Evolutionary conservation across 2,888 invertebrate species (phyloP).

Genomic region (Epicampocera succincta): DNA sequence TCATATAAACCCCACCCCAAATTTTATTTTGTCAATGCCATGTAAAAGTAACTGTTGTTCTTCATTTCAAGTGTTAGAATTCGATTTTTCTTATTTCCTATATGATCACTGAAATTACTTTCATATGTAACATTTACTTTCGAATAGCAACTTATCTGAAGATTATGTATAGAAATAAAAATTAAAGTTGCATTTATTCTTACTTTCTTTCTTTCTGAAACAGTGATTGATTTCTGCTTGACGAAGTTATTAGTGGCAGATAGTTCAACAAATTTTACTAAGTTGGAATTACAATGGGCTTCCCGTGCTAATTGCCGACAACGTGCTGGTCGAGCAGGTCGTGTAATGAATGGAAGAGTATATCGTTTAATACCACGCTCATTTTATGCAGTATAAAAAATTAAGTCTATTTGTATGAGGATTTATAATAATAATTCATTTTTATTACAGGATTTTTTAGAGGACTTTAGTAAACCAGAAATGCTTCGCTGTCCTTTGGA

Average conservation of each 20-base stretch:
- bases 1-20: no score
- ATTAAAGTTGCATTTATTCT: no score
- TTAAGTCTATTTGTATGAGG: neutral
- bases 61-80: no score
- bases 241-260: constrained; percentile 92
- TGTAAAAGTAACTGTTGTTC: no score
- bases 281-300: constrained; percentile 92
- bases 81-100: no score
- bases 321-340: constrained; percentile 94
- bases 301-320: constrained; percentile 94
- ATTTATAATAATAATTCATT: neutral
- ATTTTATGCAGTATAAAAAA: constrained; percentile 84
- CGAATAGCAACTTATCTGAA: no score
- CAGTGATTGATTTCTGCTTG: constrained; percentile 96
- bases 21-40: no score
- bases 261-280: constrained; percentile 85
- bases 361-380: constrained; percentile 88
- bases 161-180: no score
- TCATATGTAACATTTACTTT: no score
- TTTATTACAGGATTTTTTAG: constrained; percentile 81
- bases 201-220: neutral
- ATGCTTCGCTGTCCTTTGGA: constrained; percentile 92
- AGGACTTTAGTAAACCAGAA: constrained; percentile 86
- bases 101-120: no score
- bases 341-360: constrained; percentile 92